A percentile compares a stretch with the other conserved stretches of the same genome.
Evolutionary conservation across 1,140 invertebrate species (phyloP).

Genomic region (Ceratoteleas bidentatus): DNA sequence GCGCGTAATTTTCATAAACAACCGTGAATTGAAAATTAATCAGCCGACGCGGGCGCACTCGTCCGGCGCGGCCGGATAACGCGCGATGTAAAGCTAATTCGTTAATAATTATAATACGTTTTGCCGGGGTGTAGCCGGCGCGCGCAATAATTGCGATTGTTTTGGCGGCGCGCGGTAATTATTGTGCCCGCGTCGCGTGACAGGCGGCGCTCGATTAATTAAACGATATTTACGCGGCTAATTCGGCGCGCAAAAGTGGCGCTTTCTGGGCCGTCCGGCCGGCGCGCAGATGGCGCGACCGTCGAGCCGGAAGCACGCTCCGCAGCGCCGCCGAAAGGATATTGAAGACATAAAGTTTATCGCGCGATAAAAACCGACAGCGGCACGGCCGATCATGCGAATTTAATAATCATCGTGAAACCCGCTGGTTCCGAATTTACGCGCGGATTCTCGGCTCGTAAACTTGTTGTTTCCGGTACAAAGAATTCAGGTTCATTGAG

Average conservation of each 20-base stretch:
- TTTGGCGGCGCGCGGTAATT: slow-evolving; percentile 28
- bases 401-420: too few relatives aligned
- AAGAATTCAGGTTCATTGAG: too few relatives aligned
- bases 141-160: slow-evolving; percentile 41
- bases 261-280: slow-evolving; percentile 1
- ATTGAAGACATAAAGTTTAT: too few relatives aligned
- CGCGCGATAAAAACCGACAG: too few relatives aligned
- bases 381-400: too few relatives aligned
- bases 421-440: too few relatives aligned
- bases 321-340: too few relatives aligned
- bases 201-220: slow-evolving; percentile 23
- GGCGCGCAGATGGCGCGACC: too few relatives aligned
- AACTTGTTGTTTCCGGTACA: too few relatives aligned
- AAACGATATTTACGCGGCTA: slow-evolving; percentile 29
- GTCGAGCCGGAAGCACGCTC: too few relatives aligned
- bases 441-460: too few relatives aligned
- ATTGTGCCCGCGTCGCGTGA: slow-evolving; percentile 21
- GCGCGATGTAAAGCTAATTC: slow-evolving; percentile 43
- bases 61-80: slow-evolving; percentile 20
- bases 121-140: slow-evolving; percentile 28
- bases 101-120: slow-evolving; percentile 46
- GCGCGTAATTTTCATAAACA: slow-evolving; percentile 43
- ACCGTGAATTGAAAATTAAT: slow-evolving; percentile 46
- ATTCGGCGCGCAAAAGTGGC: slow-evolving; percentile 19
- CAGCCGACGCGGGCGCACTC: slow-evolving; percentile 11